phyloP scores from a whole-genome alignment of 2,888 invertebrate genomes.

The Tetrapedia diversipes region DNA sequence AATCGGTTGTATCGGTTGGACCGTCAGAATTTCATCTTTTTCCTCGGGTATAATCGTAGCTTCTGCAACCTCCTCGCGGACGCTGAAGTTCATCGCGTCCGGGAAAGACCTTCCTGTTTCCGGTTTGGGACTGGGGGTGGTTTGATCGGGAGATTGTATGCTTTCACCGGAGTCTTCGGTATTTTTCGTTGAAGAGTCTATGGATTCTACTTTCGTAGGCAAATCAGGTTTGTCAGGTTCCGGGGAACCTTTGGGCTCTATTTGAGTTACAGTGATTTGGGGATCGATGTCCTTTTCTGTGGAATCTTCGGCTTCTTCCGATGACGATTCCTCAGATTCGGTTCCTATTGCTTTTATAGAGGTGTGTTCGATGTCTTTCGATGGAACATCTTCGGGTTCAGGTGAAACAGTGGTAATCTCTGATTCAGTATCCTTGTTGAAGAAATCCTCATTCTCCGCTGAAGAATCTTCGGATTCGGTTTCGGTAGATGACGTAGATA shows the following conservation, averaged over 20 bases:
- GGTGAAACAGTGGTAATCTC: background rate
- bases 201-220: background rate
- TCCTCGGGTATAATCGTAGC: constrained; percentile 13
- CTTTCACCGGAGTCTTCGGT: background rate
- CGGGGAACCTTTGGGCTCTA: background rate
- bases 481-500: background rate
- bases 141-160: background rate
- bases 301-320: background rate
- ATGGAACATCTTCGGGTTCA: background rate
- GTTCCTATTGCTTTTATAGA: background rate
- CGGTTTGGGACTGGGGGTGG: background rate
- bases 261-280: background rate
- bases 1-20: constrained; percentile 52
- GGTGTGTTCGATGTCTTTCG: background rate
- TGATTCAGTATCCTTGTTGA: background rate
- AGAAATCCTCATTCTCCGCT: background rate
- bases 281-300: background rate
- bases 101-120: constrained; percentile 10
- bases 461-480: background rate
- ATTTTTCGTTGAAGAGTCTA: background rate
- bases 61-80: constrained; percentile 10
- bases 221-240: background rate
- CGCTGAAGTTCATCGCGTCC: background rate
- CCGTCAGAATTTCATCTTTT: constrained; percentile 52
- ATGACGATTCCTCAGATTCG: background rate